Evolutionary conservation across 1,140 invertebrate genomes (phyloP).

Genomic region (Ditylenchus dipsaci): DNA sequence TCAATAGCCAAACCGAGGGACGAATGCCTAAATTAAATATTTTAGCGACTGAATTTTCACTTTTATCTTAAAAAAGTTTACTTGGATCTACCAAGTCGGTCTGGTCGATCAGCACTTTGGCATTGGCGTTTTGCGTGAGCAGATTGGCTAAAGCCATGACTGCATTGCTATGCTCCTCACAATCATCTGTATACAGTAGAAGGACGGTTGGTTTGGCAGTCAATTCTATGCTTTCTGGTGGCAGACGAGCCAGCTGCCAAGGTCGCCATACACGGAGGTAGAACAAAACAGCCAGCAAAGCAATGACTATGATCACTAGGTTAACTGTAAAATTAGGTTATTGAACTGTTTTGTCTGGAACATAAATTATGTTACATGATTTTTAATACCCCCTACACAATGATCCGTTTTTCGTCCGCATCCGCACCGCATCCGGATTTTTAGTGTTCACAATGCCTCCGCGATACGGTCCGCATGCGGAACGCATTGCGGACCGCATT

Average conservation of each 20-base stretch:
- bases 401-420: too few relatives aligned
- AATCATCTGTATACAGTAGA: conserved; percentile 53
- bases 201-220: conserved; percentile 37
- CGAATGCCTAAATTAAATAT: conserved; percentile 16
- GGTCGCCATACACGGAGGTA: conserved; percentile 21
- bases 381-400: too few relatives aligned
- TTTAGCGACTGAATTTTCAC: not conserved
- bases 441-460: too few relatives aligned
- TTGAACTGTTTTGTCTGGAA: not conserved
- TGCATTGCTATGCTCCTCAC: conserved; percentile 29
- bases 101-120: conserved; percentile 35
- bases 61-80: conserved; percentile 16
- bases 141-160: conserved; percentile 36
- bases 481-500: too few relatives aligned
- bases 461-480: too few relatives aligned
- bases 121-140: conserved; percentile 31
- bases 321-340: conserved; percentile 18
- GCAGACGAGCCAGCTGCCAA: conserved; percentile 12
- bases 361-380: too few relatives aligned
- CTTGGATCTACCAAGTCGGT: conserved; percentile 28
- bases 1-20: conserved; percentile 33
- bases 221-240: conserved; percentile 29
- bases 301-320: conserved; percentile 19
- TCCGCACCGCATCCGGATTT: too few relatives aligned
- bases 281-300: conserved; percentile 12